A percentile compares a stretch with the other conserved stretches of the same genome.
Evolutionary conservation across 2,888 invertebrate species (phyloP).

Genomic region (Gymnocheta viridis): DNA sequence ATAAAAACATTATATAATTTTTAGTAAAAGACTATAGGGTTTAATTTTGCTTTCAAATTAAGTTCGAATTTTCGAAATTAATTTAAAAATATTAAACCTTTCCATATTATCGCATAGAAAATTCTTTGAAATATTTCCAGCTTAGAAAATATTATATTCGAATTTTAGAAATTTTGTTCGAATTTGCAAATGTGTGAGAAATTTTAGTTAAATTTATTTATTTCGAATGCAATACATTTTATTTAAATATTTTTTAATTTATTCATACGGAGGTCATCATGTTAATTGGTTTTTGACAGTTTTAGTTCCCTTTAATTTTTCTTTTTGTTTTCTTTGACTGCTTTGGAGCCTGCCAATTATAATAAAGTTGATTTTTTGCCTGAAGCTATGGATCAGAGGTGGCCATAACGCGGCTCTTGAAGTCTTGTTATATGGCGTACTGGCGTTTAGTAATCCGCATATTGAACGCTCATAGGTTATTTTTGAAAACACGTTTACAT

Average conservation of each 20-base stretch:
- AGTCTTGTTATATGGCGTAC: no score
- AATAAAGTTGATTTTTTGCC: conserved; percentile 23
- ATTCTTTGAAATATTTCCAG: no score
- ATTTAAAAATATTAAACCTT: no score
- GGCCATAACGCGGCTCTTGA: no score
- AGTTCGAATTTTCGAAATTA: not conserved
- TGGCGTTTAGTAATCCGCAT: no score
- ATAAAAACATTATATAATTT: no score
- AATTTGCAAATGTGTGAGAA: not conserved
- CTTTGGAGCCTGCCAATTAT: conserved; percentile 26
- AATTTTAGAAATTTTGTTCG: conserved; percentile 1
- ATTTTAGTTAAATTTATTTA: not conserved
- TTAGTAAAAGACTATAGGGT: no score
- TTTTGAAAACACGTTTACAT: no score
- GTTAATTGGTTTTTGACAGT: conserved; percentile 9
- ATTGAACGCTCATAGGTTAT: no score
- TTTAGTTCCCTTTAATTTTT: no score
- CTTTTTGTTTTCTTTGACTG: not conserved
- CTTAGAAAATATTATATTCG: not conserved
- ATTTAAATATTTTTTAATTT: not conserved
- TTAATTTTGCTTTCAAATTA: not conserved
- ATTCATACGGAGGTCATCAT: not conserved
- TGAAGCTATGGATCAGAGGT: no score
- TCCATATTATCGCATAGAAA: no score
- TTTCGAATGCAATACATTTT: not conserved